Evolutionary conservation across 2,113 vertebrate species (phyloP), one percentile per base, ranked within the genome.

Genomic region (Clupea harengus): DNA sequence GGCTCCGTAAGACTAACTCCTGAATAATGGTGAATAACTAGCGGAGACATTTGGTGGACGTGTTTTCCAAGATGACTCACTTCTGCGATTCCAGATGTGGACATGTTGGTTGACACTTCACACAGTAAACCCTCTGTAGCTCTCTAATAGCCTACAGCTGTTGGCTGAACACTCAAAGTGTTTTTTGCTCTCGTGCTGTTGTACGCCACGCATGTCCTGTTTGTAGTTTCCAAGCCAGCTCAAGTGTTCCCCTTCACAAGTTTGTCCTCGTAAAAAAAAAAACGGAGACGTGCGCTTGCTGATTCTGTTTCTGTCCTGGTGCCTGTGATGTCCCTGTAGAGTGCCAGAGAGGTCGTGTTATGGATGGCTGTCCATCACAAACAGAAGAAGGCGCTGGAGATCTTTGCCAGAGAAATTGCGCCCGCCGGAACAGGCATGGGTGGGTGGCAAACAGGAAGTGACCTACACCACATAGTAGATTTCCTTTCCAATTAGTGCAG

Each of bases 391-490:
- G 96, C 95, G 54, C 85, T 97, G 80, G 95, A 98, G 84, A 50
- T 97, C n/a, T 97, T 97, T 87, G 91, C 96, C 83, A 96, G 92
- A 87, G 96, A 97, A 87, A 88, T 97, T 47, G 95, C 95, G 84
- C 89, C 96, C 83, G 96, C 97, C 4, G 96, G 95, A 83, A 97
- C 96, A 13, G 95, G 96, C 93, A 97, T 97, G 96, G 95, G 96
- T 97, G 94, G 5, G 88, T 67, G 3, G 9, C 39, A 46, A 8
- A 64, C 64, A 28, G 64, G 25, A 67, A 67, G 25, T 9, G 39
- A 39, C 39, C 39, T 39, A 39, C 39, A 39, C 39, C 39, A 39
- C 39, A 2, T 39, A 39, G 39, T 39, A 39, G 39, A 39, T 39
- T 39, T 39, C 39, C 39, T 39, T 39, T 39, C 39, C 39, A 39